phyloP scores from a whole-genome alignment of 2,113 vertebrate genomes.

The Nanorana parkeri region DNA sequence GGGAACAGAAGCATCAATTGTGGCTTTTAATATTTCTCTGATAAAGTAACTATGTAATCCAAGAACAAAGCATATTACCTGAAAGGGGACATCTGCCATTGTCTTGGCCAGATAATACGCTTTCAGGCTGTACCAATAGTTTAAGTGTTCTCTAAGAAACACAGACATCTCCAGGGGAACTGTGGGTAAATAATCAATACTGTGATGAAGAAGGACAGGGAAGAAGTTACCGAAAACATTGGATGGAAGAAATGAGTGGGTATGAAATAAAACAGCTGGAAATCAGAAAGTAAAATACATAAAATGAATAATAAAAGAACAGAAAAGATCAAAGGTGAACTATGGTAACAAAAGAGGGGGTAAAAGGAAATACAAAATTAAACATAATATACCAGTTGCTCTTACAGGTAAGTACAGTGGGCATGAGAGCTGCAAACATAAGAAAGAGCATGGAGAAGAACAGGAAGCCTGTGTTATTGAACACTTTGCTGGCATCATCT shows the following conservation, averaged over 20 bases:
- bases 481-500: constrained; percentile 95
- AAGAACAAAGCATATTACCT: constrained; percentile 74
- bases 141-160: constrained; percentile 94
- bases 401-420: constrained; percentile 96
- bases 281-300: neutral
- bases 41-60: too few relatives aligned
- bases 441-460: constrained; percentile 99
- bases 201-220: constrained; percentile 60
- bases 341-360: neutral
- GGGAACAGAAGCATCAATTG: too few relatives aligned
- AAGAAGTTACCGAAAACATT: neutral
- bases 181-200: constrained; percentile 62
- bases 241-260: neutral
- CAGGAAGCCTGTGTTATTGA: constrained; percentile 98
- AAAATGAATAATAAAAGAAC: neutral
- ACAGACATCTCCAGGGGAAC: constrained; percentile 96
- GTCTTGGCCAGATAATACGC: constrained; percentile 97
- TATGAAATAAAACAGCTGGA: neutral
- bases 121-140: constrained; percentile 99
- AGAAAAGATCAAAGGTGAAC: neutral
- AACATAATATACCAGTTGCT: constrained; percentile 7
- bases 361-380: neutral
- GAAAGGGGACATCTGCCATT: constrained; percentile 94
- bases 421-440: constrained; percentile 97
- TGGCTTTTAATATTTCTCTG: too few relatives aligned